These are phyloP conservation scores for Apamea monoglypha DNA, from an alignment of 2,888 invertebrate species.

Conservation along the genomic window DNA sequence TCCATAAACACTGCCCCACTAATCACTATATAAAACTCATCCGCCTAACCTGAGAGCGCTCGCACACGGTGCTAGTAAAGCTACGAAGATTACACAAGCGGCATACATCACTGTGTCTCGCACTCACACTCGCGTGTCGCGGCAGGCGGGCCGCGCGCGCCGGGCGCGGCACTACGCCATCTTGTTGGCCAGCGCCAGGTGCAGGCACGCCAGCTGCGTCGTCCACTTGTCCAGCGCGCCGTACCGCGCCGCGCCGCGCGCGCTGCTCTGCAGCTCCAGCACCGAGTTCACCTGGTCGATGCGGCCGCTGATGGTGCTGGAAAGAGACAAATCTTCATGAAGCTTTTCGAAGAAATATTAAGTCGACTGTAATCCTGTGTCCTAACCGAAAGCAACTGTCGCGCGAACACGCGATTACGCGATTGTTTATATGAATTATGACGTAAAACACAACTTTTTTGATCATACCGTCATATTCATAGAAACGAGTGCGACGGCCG, in stretches of 20 bases:
- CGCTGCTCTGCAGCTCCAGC: conserved; percentile 95
- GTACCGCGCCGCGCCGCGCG: conserved; percentile 96
- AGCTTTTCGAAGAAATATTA: neutral
- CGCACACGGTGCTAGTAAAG: conserved; percentile 32
- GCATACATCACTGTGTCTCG: conserved; percentile 4
- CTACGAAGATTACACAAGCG: conserved; percentile 16
- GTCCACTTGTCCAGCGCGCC: conserved; percentile 99
- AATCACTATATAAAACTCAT: conserved; percentile 7
- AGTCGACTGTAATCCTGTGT: too few relatives aligned
- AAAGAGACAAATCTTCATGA: neutral
- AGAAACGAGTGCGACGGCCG: neutral
- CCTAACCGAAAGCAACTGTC: neutral
- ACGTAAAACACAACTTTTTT: too few relatives aligned
- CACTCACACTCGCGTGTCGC: neutral
- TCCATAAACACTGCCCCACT: conserved; percentile 26
- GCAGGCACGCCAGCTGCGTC: conserved; percentile 96
- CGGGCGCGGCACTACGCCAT: conserved; percentile 92
- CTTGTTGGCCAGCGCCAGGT: conserved; percentile 97
- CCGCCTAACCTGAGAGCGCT: conserved; percentile 5
- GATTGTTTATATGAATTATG: neutral
- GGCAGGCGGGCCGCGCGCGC: neutral
- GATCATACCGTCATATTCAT: too few relatives aligned
- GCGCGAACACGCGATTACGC: too few relatives aligned
- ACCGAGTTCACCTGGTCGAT: conserved; percentile 99
- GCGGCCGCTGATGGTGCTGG: conserved; percentile 95